Conservation (phyloP, 2,888 invertebrate genomes). For the Dione juno region DNA sequence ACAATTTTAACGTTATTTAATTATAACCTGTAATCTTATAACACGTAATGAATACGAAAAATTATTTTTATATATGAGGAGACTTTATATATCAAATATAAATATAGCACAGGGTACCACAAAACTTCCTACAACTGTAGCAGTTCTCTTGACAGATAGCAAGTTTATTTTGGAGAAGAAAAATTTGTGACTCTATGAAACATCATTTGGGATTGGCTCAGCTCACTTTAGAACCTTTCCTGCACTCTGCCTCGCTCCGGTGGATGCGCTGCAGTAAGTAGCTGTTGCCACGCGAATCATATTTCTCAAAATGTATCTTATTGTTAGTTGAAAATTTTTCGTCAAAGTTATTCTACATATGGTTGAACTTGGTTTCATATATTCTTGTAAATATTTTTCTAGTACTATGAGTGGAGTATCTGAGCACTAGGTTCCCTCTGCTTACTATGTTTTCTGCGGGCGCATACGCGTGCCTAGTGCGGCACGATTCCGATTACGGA, state of each 20-base stretch:
- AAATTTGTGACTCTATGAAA: slow-evolving; percentile 52
- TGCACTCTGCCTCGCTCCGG: slow-evolving; percentile 59
- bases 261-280: slow-evolving; percentile 48
- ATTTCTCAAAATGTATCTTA: slow-evolving; percentile 26
- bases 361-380: slow-evolving; percentile 4
- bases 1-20: too few relatives aligned
- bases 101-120: not conserved
- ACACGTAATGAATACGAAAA: too few relatives aligned
- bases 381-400: slow-evolving; percentile 1
- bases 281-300: slow-evolving; percentile 34
- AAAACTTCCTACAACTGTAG: slow-evolving; percentile 37
- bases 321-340: slow-evolving; percentile 16
- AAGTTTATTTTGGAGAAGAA: slow-evolving; percentile 48
- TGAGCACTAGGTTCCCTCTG: too few relatives aligned
- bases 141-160: slow-evolving; percentile 46
- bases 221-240: slow-evolving; percentile 63
- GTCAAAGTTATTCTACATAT: slow-evolving; percentile 13
- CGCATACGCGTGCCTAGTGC: too few relatives aligned
- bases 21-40: too few relatives aligned
- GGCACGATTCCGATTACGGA: too few relatives aligned
- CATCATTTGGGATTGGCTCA: slow-evolving; percentile 66
- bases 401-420: not conserved
- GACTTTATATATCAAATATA: not conserved
- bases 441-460: too few relatives aligned
- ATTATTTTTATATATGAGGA: too few relatives aligned